phyloP scores from a whole-genome alignment of 2,888 invertebrate genomes.

The Caenorhabditis plicata region DNA sequence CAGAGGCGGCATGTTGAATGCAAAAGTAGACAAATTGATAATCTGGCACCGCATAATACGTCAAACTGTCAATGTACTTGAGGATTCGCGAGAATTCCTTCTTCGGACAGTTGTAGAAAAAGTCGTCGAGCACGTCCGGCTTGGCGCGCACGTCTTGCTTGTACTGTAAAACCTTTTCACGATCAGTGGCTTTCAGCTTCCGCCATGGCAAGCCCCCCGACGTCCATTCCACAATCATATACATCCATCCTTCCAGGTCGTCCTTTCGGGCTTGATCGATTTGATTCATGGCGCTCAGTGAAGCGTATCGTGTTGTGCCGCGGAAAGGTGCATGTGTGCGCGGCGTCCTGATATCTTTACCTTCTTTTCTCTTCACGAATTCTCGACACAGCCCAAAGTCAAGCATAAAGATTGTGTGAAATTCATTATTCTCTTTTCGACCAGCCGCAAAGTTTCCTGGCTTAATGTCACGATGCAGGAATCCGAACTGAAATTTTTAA shows the following conservation, averaged over 20 bases:
- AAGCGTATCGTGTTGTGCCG: constrained; percentile 57
- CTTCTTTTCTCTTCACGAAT: constrained; percentile 32
- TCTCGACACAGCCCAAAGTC: constrained; percentile 57
- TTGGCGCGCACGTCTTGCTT: constrained; percentile 40
- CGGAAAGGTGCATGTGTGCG: constrained; percentile 50
- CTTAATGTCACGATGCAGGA: constrained; percentile 53
- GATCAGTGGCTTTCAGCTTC: constrained; percentile 37
- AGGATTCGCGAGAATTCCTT: constrained; percentile 36
- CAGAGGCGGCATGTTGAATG: constrained; percentile 43
- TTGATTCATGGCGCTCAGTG: constrained; percentile 43
- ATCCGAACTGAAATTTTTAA: constrained; percentile 50
- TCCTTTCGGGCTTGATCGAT: constrained; percentile 54
- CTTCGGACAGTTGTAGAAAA: constrained; percentile 37
- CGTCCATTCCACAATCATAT: constrained; percentile 61
- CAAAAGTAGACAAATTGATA: constrained; percentile 50
- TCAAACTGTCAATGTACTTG: constrained; percentile 47
- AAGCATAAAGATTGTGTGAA: constrained; percentile 51
- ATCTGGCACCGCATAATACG: constrained; percentile 51
- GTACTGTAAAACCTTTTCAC: constrained; percentile 45
- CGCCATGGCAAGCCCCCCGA: constrained; percentile 52
- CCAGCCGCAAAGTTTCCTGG: constrained; percentile 55
- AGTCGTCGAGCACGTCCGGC: constrained; percentile 28
- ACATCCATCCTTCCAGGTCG: constrained; percentile 59
- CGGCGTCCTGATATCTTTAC: constrained; percentile 49
- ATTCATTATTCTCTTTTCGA: constrained; percentile 35